Conservation (phyloP, 2,888 invertebrate species). For the Eurytoma californica region DNA sequence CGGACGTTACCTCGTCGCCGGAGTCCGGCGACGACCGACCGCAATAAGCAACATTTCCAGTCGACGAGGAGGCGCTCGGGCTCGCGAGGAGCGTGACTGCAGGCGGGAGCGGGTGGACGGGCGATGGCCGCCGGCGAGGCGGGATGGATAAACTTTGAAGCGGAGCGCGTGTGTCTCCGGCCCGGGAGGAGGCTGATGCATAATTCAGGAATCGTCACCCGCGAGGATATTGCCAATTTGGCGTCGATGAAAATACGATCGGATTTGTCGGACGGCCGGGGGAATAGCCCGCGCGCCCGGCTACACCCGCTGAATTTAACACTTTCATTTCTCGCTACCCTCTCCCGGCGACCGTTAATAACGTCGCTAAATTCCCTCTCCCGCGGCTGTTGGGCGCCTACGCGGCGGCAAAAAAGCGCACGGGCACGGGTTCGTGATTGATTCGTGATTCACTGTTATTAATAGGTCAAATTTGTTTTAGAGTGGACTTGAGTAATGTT, state of each 20-base stretch:
- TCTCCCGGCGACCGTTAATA: constrained; percentile 36
- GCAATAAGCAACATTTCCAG: constrained; percentile 68
- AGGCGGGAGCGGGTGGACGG: constrained; percentile 43
- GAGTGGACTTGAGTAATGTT: too few species aligned
- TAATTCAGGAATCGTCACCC: constrained; percentile 75
- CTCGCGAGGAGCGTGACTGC: too few species aligned
- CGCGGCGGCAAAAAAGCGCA: background rate
- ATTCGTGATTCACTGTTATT: background rate
- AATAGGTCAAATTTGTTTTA: background rate
- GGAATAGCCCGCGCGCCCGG: constrained; percentile 57
- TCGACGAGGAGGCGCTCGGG: constrained; percentile 15
- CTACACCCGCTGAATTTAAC: constrained; percentile 71
- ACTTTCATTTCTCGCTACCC: constrained; percentile 62
- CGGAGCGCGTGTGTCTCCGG: constrained; percentile 73
- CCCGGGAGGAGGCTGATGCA: constrained; percentile 68
- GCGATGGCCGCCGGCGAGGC: constrained; percentile 11
- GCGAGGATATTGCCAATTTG: constrained; percentile 76
- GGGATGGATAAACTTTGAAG: constrained; percentile 74
- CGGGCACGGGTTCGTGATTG: background rate
- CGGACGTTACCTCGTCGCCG: constrained; percentile 4
- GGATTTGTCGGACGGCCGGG: constrained; percentile 71
- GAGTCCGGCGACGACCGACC: constrained; percentile 11
- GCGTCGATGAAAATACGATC: constrained; percentile 75
- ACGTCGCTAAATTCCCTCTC: constrained; percentile 21
- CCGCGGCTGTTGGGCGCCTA: background rate